These are phyloP conservation scores for Auanema freiburgensis DNA, from an alignment of 2,888 invertebrate species.

Conservation along the genomic window DNA sequence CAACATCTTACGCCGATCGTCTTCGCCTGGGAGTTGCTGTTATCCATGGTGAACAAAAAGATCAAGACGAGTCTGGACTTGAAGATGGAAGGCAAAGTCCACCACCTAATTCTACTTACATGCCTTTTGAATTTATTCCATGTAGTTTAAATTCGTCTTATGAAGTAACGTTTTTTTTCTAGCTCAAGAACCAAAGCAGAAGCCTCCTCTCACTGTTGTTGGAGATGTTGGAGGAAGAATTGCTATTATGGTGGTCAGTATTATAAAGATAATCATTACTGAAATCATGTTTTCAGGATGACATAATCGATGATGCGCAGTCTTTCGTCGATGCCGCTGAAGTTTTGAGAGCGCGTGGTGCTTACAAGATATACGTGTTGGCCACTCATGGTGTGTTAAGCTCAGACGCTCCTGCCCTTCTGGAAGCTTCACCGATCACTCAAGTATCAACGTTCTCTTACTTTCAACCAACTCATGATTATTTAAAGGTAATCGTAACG, in stretches of 20 bases:
- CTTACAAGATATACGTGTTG: constrained; percentile 94
- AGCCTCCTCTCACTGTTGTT: constrained; percentile 98
- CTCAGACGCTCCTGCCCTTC: constrained; percentile 89
- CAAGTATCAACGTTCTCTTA: constrained; percentile 74
- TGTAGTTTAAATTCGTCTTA: constrained; percentile 25
- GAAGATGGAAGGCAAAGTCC: constrained; percentile 77
- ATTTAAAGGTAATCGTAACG: constrained; percentile 87
- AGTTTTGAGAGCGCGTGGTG: constrained; percentile 92
- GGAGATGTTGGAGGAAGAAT: constrained; percentile 97
- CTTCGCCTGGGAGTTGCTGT: constrained; percentile 87
- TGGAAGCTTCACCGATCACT: constrained; percentile 95
- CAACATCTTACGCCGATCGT: constrained; percentile 95
- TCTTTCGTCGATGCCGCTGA: constrained; percentile 96
- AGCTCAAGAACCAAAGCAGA: constrained; percentile 81
- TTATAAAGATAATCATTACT: constrained; percentile 1
- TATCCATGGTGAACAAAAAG: constrained; percentile 90
- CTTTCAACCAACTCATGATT: background rate
- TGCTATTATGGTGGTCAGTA: constrained; percentile 96
- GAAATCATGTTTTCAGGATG: constrained; percentile 83
- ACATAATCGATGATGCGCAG: constrained; percentile 95
- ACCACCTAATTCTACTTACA: constrained; percentile 48
- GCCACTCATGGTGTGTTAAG: constrained; percentile 96
- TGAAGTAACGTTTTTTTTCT: constrained; percentile 7
- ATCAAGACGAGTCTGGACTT: constrained; percentile 82
- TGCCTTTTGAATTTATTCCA: constrained; percentile 58